phyloP scores from a whole-genome alignment of 2,888 invertebrate genomes.

The Nemapogon koenigi region DNA sequence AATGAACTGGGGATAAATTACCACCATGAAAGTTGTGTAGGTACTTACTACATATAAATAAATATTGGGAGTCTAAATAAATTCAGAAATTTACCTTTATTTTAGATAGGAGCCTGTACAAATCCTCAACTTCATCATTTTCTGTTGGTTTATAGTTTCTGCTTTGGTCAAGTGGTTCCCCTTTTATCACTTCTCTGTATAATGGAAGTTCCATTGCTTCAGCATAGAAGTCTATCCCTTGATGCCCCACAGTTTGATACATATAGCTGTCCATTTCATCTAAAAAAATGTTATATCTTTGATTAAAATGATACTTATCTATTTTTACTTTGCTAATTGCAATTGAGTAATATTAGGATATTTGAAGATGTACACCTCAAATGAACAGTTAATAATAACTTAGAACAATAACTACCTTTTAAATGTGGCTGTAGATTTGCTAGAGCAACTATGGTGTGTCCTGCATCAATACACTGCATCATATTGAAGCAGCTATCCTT shows the following conservation, averaged over 20 bases:
- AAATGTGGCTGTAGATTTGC: conserved; percentile 91
- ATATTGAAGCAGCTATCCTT: conserved; percentile 99
- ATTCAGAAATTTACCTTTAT: conserved; percentile 67
- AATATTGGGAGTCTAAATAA: conserved; percentile 6
- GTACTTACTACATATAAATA: too few relatives aligned
- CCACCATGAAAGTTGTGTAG: too few relatives aligned
- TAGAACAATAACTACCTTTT: conserved; percentile 63
- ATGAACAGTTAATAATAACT: background rate
- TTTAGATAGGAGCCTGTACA: conserved; percentile 80
- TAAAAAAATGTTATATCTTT: conserved; percentile 38
- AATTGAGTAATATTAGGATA: too few relatives aligned
- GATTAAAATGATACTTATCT: too few relatives aligned
- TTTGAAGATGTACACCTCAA: background rate
- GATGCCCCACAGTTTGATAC: conserved; percentile 99
- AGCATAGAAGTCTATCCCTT: conserved; percentile 90
- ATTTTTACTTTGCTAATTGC: too few relatives aligned
- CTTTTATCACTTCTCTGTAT: conserved; percentile 83
- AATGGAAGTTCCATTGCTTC: conserved; percentile 94
- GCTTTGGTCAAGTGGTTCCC: conserved; percentile 80
- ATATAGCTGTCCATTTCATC: conserved; percentile 97
- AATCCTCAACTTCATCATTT: conserved; percentile 97
- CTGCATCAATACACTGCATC: conserved; percentile 96
- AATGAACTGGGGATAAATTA: too few relatives aligned
- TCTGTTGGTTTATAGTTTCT: conserved; percentile 81
- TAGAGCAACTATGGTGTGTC: conserved; percentile 93